Base-by-base conservation (phyloP, 2,797 vertebrate genomes). In the Karalla daura region DNA sequence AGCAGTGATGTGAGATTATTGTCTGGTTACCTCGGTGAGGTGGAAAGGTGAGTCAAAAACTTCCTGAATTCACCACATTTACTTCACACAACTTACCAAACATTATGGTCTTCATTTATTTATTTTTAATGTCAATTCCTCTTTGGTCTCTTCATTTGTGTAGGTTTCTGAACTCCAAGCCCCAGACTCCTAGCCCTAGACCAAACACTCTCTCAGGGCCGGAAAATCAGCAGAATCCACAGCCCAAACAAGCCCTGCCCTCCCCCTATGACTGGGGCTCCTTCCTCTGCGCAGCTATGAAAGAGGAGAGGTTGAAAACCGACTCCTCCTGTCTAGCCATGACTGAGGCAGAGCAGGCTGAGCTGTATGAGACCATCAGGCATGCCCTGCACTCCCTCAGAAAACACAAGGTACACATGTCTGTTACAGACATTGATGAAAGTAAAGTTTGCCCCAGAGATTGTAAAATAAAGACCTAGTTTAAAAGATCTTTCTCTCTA, bases 321-420 rank as follows among this genome's bases (percentile, higher is more conserved):
- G 90, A 96, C 86, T 93, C 97, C 65, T 95, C 97, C 76, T 96
- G 97, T 94, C 92, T 99, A 58, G 94, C 96, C 41, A 94, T 99
- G 90, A 98, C 96, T 7, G 97, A 99, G 81, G 94, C 96, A 0
- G 97, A 99, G 78, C 97, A 98, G 88, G 89, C 94, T 70, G 97
- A 98, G 59, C 95, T 99, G 81, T 97, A 96, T n/a, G 98, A 98
- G 85, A 96, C 96, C 45, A 97, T 97, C 81, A 95, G 95, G 80
- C 95, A 96, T 44, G 96, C 98, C 90, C 96, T 98, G 91, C 97
- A 95, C 56, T 94, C 96, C 78, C 98, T 99, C 94, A 96, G 97
- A 92, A 99, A 96, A 87, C 96, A 98, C 75, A 98, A 98, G 97
- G 98, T 96, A 89, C 20, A 25, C 43, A 17, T 25, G n/a, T n/a